phyloP scores from a whole-genome alignment of 37 sponge, comb jelly and placozoan species.

The Oopsacas minuta region DNA sequence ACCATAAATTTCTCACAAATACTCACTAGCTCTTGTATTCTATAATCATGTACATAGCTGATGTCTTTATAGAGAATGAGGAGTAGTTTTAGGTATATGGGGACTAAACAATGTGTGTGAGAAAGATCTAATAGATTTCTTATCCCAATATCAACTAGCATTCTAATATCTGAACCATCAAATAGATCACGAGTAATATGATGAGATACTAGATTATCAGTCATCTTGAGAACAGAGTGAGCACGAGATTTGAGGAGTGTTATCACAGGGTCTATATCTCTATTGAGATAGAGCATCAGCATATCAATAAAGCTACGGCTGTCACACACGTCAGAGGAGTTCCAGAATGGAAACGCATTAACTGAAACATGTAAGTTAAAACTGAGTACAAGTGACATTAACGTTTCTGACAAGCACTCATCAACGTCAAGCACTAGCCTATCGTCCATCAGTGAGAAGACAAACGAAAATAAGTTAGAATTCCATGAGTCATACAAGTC shows the following conservation, averaged over 20 bases:
- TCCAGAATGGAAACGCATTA: not conserved
- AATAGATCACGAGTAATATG: not conserved
- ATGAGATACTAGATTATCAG: not conserved
- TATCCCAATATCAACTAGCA: not conserved
- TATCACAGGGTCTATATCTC: not conserved
- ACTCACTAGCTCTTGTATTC: not conserved
- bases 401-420: not conserved
- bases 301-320: not conserved
- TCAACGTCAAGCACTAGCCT: not conserved
- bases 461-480: not conserved
- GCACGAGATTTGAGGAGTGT: not conserved
- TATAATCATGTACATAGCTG: not conserved
- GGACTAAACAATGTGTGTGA: not conserved
- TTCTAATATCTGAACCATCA: not conserved
- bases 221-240: conserved; percentile 6
- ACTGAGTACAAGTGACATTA: not conserved
- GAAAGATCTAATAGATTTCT: not conserved
- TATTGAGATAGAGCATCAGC: conserved; percentile 13
- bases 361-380: not conserved
- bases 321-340: not conserved
- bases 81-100: not conserved
- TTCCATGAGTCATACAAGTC: not conserved
- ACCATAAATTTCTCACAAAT: not conserved
- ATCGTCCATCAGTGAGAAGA: not conserved
- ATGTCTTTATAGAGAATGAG: not conserved